phyloP scores from a whole-genome alignment of 2,113 vertebrate genomes.

The Phocoena phocoena region DNA sequence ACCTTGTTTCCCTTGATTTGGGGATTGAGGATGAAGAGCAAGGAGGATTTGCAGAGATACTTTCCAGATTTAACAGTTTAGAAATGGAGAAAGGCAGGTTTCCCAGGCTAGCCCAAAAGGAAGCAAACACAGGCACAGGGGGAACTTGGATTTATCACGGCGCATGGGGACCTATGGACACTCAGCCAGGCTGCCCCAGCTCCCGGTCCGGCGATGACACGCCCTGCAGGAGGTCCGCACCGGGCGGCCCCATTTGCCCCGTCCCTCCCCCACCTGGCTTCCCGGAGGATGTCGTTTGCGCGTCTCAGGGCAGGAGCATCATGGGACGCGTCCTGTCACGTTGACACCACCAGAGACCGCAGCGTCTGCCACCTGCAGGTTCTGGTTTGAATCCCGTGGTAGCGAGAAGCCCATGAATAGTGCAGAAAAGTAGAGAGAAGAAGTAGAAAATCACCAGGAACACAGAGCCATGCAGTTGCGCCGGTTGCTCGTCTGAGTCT shows the following conservation, averaged over 20 bases:
- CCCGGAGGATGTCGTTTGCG: fast-evolving
- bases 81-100: neutral
- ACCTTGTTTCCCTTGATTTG: neutral
- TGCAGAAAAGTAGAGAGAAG: too few relatives aligned
- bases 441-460: too few relatives aligned
- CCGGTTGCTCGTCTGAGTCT: neutral
- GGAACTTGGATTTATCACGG: fast-evolving
- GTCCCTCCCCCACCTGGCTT: too few relatives aligned
- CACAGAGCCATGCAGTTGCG: too few relatives aligned
- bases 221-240: neutral
- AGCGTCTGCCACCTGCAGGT: fast-evolving
- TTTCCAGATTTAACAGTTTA: neutral
- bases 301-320: neutral
- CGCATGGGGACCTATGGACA: fast-evolving
- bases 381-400: too few relatives aligned
- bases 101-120: fast-evolving
- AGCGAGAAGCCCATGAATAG: too few relatives aligned
- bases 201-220: fast-evolving
- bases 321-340: too few relatives aligned
- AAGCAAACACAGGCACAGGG: fast-evolving
- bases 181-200: fast-evolving
- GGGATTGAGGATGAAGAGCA: neutral
- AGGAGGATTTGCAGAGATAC: neutral
- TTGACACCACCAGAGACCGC: neutral
- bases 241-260: fast-evolving